These are phyloP conservation scores for Lanistes nyassanus DNA, from an alignment of 1,140 invertebrate species.

Conservation along the genomic window DNA sequence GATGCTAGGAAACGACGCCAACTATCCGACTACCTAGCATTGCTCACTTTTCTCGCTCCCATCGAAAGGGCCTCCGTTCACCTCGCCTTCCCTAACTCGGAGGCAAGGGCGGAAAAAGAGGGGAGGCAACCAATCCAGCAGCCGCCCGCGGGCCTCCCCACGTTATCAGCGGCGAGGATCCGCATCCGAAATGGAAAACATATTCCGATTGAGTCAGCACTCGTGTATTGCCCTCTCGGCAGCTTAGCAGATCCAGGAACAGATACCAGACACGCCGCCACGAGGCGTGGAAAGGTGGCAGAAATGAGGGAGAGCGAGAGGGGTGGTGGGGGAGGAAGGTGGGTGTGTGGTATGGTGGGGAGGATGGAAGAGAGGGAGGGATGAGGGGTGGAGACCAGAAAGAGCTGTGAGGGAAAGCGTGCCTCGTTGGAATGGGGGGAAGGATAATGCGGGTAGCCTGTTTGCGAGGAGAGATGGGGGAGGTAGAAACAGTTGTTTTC, in stretches of 20 bases:
- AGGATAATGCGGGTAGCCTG: too few relatives aligned
- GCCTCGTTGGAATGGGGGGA: neutral
- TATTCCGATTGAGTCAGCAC: conserved; percentile 23
- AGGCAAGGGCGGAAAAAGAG: too few relatives aligned
- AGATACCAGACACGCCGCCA: conserved; percentile 4
- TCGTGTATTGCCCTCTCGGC: conserved; percentile 12
- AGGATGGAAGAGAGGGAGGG: neutral
- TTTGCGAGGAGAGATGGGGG: too few relatives aligned
- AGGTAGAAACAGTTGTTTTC: too few relatives aligned
- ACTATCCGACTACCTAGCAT: too few relatives aligned
- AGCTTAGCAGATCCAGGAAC: neutral
- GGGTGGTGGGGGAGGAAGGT: neutral
- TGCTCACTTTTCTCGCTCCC: too few relatives aligned
- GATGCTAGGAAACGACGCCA: too few relatives aligned
- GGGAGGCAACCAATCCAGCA: too few relatives aligned
- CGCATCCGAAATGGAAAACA: conserved; percentile 24
- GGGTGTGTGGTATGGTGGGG: neutral
- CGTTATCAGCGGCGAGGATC: conserved; percentile 2
- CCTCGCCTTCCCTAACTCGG: too few relatives aligned
- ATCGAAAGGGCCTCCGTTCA: too few relatives aligned
- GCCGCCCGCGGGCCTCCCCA: neutral
- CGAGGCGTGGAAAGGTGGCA: neutral
- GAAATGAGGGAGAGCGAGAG: neutral
- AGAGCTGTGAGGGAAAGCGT: conserved; percentile 6
- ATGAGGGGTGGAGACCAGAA: neutral